Conservation (phyloP, 2,113 vertebrate species). For the Phyllostomus hastatus region DNA sequence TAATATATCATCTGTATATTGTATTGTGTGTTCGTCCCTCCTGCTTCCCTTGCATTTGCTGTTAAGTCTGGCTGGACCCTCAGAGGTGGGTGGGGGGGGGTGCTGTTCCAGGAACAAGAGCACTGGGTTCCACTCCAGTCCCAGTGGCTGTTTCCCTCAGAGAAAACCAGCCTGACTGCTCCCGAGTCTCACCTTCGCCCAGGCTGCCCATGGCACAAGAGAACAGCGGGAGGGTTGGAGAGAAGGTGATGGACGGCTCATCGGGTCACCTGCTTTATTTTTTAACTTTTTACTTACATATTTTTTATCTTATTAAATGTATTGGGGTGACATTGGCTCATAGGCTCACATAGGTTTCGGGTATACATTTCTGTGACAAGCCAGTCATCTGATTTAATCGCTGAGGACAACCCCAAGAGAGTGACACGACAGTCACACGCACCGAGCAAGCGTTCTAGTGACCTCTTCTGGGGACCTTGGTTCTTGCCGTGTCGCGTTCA, state of each 20-base stretch:
- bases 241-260: not conserved
- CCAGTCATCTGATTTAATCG: not conserved
- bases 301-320: too few relatives aligned
- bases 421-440: not conserved
- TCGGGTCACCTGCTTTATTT: fast-evolving
- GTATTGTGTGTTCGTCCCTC: too few relatives aligned
- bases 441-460: slow-evolving; percentile 49
- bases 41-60: not conserved
- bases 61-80: not conserved
- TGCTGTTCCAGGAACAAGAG: not conserved
- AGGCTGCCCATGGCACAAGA: not conserved
- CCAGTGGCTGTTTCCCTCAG: not conserved
- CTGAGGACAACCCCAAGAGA: not conserved
- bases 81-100: not conserved
- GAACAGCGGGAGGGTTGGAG: not conserved
- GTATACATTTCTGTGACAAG: too few relatives aligned
- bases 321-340: too few relatives aligned
- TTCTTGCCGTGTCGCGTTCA: not conserved
- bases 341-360: too few relatives aligned
- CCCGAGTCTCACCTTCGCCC: not conserved
- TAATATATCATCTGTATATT: too few relatives aligned
- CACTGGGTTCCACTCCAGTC: not conserved
- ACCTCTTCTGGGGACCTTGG: slow-evolving; percentile 61
- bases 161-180: not conserved
- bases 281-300: too few relatives aligned